These are phyloP conservation scores for Platyura marginata DNA, from an alignment of 1,140 invertebrate genomes.

Conservation along the genomic window DNA sequence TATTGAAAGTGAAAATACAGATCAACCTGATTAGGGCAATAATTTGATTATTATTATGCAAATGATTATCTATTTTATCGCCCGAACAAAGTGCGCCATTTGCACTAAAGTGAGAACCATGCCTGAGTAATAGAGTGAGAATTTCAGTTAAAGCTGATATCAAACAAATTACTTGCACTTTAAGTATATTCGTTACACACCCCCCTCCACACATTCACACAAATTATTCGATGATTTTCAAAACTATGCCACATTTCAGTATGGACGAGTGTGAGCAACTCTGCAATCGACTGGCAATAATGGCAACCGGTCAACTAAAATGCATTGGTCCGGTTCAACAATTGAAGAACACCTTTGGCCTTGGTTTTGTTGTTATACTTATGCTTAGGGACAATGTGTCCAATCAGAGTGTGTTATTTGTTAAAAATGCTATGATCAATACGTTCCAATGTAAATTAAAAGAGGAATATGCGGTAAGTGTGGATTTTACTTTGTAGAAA, in stretches of 20 bases:
- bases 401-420: not conserved
- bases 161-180: too few relatives aligned
- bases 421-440: constrained; percentile 7
- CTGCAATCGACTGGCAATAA: constrained; percentile 60
- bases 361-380: constrained; percentile 26
- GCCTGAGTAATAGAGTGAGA: too few relatives aligned
- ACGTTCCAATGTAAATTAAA: constrained; percentile 13
- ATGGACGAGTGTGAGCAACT: constrained; percentile 80
- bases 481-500: constrained; percentile 4
- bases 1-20: too few relatives aligned
- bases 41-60: too few relatives aligned
- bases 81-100: too few relatives aligned
- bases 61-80: too few relatives aligned
- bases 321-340: constrained; percentile 27
- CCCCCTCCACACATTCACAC: not conserved
- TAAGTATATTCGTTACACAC: too few relatives aligned
- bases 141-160: too few relatives aligned
- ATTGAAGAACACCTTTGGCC: constrained; percentile 25
- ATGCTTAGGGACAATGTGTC: constrained; percentile 17
- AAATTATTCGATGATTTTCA: not conserved
- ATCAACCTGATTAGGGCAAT: too few relatives aligned
- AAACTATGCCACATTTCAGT: constrained; percentile 24
- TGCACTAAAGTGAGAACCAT: too few relatives aligned
- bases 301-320: constrained; percentile 54
- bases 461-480: constrained; percentile 1